Conservation (phyloP, 2,888 invertebrate genomes). For the Lampropteryx suffumata region DNA sequence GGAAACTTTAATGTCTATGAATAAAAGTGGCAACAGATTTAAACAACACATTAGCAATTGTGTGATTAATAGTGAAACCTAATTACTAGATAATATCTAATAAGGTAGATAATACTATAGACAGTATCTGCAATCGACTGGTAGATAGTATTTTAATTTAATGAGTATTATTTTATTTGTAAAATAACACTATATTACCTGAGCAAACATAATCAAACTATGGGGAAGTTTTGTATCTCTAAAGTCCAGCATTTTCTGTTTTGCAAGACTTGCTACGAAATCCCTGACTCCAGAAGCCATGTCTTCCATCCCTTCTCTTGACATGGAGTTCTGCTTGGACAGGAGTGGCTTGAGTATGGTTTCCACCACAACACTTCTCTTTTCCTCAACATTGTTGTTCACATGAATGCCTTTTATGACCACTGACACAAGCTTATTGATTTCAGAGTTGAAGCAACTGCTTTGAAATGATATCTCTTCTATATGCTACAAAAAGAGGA, state of each 20-base stretch:
- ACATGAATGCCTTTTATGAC: conserved; percentile 91
- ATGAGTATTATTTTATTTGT: too few relatives aligned
- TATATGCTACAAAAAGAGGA: conserved; percentile 85
- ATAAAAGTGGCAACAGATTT: too few relatives aligned
- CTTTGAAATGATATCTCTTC: conserved; percentile 93
- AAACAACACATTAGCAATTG: too few relatives aligned
- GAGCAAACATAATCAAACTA: conserved; percentile 91
- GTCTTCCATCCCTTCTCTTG: conserved; percentile 43
- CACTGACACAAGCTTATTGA: conserved; percentile 91
- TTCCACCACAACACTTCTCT: conserved; percentile 68
- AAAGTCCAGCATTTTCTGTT: conserved; percentile 83
- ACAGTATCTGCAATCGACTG: too few relatives aligned
- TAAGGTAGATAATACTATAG: too few relatives aligned
- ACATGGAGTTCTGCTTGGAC: conserved; percentile 70
- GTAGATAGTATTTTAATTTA: too few relatives aligned
- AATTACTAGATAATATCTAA: too few relatives aligned
- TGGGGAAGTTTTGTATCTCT: conserved; percentile 90
- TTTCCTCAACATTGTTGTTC: conserved; percentile 87
- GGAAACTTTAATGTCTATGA: too few relatives aligned
- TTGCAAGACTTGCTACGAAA: conserved; percentile 43
- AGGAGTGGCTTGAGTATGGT: conserved; percentile 75
- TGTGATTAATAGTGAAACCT: too few relatives aligned
- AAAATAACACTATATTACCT: conserved; percentile 76
- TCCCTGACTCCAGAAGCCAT: conserved; percentile 34
- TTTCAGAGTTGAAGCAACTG: conserved; percentile 94